Conservation (phyloP, 2,888 invertebrate species). For the Mythimna ferrago region DNA sequence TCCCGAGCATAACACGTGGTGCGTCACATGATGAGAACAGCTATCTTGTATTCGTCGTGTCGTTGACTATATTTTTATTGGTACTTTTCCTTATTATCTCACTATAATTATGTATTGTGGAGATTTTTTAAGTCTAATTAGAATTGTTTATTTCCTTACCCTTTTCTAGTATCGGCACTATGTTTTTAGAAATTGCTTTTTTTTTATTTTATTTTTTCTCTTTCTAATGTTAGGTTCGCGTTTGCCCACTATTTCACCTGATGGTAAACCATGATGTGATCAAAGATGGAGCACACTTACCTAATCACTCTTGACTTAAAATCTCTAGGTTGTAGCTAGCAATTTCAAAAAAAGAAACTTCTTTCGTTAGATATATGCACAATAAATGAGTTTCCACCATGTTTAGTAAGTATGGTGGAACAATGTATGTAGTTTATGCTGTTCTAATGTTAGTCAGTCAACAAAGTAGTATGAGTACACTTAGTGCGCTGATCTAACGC, state of each 20-base stretch:
- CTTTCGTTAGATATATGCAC: too few species aligned
- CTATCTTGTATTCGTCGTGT: constrained; percentile 8
- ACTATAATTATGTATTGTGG: not conserved
- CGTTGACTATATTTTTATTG: not conserved
- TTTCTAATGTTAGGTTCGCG: too few species aligned
- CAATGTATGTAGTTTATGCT: not conserved
- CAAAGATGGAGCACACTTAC: too few species aligned
- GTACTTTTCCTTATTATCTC: constrained; percentile 7
- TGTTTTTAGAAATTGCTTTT: not conserved
- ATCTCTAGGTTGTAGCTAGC: too few species aligned
- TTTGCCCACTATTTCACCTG: too few species aligned
- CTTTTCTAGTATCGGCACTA: not conserved
- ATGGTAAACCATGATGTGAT: too few species aligned
- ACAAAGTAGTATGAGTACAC: not conserved
- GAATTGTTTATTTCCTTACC: not conserved
- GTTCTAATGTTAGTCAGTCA: not conserved
- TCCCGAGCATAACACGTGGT: constrained; percentile 19
- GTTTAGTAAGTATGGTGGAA: not conserved
- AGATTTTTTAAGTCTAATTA: not conserved
- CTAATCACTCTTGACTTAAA: too few species aligned
- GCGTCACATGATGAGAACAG: constrained; percentile 7
- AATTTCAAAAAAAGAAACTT: too few species aligned
- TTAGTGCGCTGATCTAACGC: not conserved
- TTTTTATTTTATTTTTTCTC: too few species aligned
- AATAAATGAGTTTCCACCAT: too few species aligned